phyloP scores from a whole-genome alignment of 2,113 vertebrate genomes.

The Anoplopoma fimbria region DNA sequence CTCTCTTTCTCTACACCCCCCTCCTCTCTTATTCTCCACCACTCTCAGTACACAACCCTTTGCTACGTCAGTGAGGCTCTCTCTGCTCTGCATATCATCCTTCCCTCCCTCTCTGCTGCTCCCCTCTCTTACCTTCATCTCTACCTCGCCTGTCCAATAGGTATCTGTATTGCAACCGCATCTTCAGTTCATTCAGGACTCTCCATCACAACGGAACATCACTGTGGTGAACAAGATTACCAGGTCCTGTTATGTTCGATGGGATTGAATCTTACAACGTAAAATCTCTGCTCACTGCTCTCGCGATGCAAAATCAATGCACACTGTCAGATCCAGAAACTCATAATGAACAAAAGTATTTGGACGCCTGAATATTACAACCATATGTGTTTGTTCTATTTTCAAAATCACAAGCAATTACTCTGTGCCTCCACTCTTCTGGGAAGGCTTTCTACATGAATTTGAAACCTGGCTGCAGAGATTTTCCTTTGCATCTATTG shows the following conservation, averaged over 20 bases:
- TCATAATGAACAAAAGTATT: not conserved
- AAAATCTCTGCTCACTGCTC: not conserved
- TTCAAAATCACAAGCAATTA: not conserved
- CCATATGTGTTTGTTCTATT: not conserved
- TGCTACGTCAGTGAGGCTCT: constrained; percentile 76
- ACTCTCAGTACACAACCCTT: constrained; percentile 71
- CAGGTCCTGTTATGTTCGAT: not conserved
- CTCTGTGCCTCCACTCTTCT: no score
- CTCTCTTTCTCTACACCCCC: constrained; percentile 59
- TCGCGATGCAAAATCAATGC: not conserved
- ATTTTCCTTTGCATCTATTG: not conserved
- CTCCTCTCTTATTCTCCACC: constrained; percentile 69
- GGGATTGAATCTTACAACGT: not conserved
- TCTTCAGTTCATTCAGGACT: constrained; percentile 59
- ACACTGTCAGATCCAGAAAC: not conserved
- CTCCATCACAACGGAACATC: constrained; percentile 18
- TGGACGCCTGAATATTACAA: not conserved
- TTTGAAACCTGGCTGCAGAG: not conserved
- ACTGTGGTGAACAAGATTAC: not conserved
- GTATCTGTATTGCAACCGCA: constrained; percentile 23
- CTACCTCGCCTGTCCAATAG: constrained; percentile 44
- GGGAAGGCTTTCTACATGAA: not conserved
- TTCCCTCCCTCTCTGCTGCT: constrained; percentile 60
- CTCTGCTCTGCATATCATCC: constrained; percentile 62
- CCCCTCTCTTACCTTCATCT: constrained; percentile 44